Percentiles rank a stretch among this genome's conserved stretches.
These are phyloP conservation scores for Gallinago paraguaiae DNA, from an alignment of 2,113 vertebrate species.

Conservation along the genomic window DNA sequence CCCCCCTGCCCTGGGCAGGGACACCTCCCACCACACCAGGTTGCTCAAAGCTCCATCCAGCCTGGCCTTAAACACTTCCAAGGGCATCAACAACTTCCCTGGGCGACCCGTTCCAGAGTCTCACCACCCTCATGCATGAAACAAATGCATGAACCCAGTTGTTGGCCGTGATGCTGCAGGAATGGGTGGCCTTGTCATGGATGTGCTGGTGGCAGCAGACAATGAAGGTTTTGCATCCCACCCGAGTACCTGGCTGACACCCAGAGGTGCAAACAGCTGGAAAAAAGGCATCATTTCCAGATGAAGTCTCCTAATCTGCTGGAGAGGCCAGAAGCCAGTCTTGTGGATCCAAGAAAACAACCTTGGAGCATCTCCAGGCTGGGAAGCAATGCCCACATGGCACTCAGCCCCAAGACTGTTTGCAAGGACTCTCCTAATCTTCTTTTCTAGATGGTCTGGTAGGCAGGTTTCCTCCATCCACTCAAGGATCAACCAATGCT, in stretches of 20 bases:
- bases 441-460: neutral
- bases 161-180: neutral
- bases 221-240: neutral
- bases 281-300: neutral
- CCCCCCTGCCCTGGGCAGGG: too few relatives aligned
- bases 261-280: neutral
- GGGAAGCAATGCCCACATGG: fast-evolving
- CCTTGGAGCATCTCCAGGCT: fast-evolving
- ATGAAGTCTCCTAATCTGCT: neutral
- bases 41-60: too few relatives aligned
- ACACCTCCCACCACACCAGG: too few relatives aligned
- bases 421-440: neutral
- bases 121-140: neutral
- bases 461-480: neutral
- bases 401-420: neutral
- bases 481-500: neutral
- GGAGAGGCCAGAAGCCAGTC: neutral
- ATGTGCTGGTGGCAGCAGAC: neutral
- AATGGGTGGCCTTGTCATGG: fast-evolving
- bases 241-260: neutral
- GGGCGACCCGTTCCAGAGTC: too few relatives aligned
- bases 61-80: too few relatives aligned
- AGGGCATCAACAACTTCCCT: too few relatives aligned
- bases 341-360: neutral
- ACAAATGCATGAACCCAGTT: fast-evolving